phyloP scores from a whole-genome alignment of 2,113 vertebrate genomes.

The human (Homo sapiens) region DNA sequence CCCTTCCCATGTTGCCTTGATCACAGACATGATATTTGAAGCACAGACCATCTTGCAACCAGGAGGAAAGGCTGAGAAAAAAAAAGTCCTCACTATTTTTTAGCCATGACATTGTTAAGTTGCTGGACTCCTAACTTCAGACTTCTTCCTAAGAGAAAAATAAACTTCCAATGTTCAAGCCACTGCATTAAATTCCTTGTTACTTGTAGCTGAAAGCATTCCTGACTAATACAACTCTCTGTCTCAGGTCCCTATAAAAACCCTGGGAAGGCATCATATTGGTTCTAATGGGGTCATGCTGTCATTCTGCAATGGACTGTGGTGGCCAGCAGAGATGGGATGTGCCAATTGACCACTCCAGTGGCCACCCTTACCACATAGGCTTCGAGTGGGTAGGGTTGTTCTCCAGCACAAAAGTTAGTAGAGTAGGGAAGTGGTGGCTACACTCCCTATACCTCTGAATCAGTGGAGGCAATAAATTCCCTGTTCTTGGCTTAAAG shows the following conservation, averaged over 20 bases:
- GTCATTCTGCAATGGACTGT: rapidly evolving
- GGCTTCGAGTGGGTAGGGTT: not conserved
- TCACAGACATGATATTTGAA: not conserved
- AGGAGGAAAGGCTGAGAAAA: too few species aligned
- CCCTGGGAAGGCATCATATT: not conserved
- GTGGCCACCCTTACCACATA: rapidly evolving
- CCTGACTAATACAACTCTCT: not conserved
- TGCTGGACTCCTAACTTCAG: too few species aligned
- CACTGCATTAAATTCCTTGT: not conserved
- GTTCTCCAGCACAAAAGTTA: not conserved
- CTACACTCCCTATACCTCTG: not conserved
- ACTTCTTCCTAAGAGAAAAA: not conserved
- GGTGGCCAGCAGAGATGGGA: not conserved
- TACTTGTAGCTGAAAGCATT: not conserved
- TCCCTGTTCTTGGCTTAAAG: not conserved
- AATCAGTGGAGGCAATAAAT: not conserved
- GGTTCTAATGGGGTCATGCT: rapidly evolving
- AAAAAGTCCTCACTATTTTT: not conserved
- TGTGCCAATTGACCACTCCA: not conserved
- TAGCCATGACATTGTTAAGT: not conserved
- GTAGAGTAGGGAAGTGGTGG: not conserved
- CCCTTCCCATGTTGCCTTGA: not conserved
- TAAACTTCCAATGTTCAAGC: not conserved
- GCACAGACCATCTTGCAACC: not conserved
- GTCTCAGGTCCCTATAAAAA: not conserved